Evolutionary conservation across 2,113 vertebrate genomes (phyloP).

Genomic region (Ophiodon elongatus): DNA sequence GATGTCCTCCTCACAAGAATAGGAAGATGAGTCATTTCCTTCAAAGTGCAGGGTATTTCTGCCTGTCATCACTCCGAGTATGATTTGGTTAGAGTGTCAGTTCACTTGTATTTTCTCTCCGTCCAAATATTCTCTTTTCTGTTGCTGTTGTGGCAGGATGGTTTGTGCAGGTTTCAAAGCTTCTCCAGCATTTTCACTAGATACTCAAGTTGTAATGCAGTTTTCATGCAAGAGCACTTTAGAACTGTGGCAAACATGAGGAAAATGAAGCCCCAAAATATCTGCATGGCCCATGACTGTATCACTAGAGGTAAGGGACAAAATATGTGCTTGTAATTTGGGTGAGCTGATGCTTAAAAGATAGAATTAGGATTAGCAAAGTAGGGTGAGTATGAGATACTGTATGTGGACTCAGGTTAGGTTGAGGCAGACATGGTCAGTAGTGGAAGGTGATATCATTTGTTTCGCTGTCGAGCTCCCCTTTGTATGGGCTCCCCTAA

Average conservation of each 20-base stretch:
- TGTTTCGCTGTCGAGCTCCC: slow-evolving; percentile 62
- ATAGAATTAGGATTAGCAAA: not conserved
- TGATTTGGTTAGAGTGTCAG: slow-evolving; percentile 9
- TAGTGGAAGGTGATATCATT: slow-evolving; percentile 65
- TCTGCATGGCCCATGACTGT: not conserved
- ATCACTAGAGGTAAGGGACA: not conserved
- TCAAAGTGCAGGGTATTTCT: slow-evolving; percentile 20
- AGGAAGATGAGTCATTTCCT: slow-evolving; percentile 43
- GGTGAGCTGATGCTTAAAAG: slow-evolving; percentile 18
- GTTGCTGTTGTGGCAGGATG: not conserved
- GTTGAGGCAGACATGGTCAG: slow-evolving; percentile 24
- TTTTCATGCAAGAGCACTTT: not conserved
- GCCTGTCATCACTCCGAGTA: not conserved
- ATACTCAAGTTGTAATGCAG: not conserved
- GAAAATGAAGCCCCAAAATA: not conserved
- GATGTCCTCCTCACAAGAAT: slow-evolving; percentile 54
- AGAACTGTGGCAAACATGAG: not conserved
- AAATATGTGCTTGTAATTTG: not conserved
- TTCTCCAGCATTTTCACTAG: not conserved
- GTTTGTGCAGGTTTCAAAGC: not conserved
- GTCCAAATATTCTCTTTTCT: not conserved
- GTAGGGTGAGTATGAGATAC: not conserved
- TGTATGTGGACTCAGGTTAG: slow-evolving; percentile 6
- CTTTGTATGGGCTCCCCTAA: slow-evolving; percentile 25
- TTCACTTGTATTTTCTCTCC: not conserved